Conservation (phyloP, 1,140 invertebrate species). For the Tribolium madens region DNA sequence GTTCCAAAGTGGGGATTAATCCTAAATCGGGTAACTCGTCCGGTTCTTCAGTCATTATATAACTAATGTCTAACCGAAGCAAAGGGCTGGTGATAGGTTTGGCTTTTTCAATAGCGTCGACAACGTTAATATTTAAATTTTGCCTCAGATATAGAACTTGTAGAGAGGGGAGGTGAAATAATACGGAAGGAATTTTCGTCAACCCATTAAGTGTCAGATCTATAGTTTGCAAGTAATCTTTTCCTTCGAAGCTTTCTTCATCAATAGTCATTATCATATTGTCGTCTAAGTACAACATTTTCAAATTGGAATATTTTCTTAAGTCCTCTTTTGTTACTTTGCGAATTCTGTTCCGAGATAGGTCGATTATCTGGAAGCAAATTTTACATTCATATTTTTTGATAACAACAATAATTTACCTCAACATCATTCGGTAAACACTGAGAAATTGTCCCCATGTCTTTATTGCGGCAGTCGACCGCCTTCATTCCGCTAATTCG, state of each 20-base stretch:
- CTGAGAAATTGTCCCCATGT: constrained; percentile 56
- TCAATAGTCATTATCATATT: constrained; percentile 73
- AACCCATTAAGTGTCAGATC: constrained; percentile 55
- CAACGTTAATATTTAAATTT: constrained; percentile 64
- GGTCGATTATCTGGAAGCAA: constrained; percentile 72
- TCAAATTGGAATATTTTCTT: constrained; percentile 69
- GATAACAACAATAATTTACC: constrained; percentile 47
- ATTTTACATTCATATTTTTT: not conserved
- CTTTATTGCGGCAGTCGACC: constrained; percentile 55
- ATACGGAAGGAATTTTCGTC: constrained; percentile 67
- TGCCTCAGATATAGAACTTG: constrained; percentile 71
- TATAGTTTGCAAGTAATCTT: constrained; percentile 49
- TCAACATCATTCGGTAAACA: constrained; percentile 55
- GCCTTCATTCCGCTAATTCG: constrained; percentile 53
- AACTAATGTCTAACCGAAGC: constrained; percentile 56
- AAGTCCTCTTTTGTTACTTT: constrained; percentile 70
- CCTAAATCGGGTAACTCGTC: constrained; percentile 55
- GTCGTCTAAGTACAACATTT: constrained; percentile 72
- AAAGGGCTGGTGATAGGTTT: constrained; percentile 56
- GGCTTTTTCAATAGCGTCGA: constrained; percentile 51
- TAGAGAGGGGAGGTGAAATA: constrained; percentile 71
- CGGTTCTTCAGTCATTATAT: constrained; percentile 48
- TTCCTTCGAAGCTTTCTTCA: constrained; percentile 66
- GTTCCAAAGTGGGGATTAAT: constrained; percentile 50
- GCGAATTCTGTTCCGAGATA: constrained; percentile 73